Percentiles rank a stretch among this genome's conserved stretches.
Conservation (phyloP, 2,888 invertebrate species). For the Nymphalis urticae region DNA sequence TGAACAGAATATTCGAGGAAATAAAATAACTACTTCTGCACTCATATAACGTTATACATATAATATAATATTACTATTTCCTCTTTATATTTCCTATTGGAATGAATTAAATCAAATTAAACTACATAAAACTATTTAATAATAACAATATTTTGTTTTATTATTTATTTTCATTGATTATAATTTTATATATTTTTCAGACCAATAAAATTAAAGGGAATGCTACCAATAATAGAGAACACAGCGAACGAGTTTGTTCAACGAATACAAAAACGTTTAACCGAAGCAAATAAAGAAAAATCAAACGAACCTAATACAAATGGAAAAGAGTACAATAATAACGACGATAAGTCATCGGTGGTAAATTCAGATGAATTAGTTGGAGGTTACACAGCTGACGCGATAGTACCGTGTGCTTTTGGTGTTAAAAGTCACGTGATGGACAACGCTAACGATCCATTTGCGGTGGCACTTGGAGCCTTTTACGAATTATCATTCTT, state of each 20-base stretch:
- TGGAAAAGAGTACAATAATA: constrained; percentile 18
- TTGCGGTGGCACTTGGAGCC: constrained; percentile 71
- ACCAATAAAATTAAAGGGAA: constrained; percentile 72
- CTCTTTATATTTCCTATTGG: constrained; percentile 3
- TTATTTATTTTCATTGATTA: neutral
- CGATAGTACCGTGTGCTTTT: constrained; percentile 76
- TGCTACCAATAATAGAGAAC: constrained; percentile 71
- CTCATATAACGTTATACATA: neutral
- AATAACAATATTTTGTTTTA: neutral
- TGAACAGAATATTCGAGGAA: neutral
- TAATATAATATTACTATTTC: constrained; percentile 16
- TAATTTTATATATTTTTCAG: constrained; percentile 47
- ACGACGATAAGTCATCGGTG: constrained; percentile 39
- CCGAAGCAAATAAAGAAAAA: constrained; percentile 38
- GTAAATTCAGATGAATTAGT: constrained; percentile 67
- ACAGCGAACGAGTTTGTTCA: constrained; percentile 66
- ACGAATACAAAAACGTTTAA: constrained; percentile 51
- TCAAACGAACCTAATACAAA: constrained; percentile 30
- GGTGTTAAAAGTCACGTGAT: constrained; percentile 72
- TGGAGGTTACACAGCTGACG: constrained; percentile 75
- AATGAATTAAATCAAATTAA: neutral
- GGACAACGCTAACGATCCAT: constrained; percentile 69
- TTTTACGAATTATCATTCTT: constrained; percentile 70
- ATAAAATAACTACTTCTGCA: neutral
- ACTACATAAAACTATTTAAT: no score